Evolutionary conservation across 2,113 vertebrate species (phyloP).

Genomic region (Paraplagusia blochii): DNA sequence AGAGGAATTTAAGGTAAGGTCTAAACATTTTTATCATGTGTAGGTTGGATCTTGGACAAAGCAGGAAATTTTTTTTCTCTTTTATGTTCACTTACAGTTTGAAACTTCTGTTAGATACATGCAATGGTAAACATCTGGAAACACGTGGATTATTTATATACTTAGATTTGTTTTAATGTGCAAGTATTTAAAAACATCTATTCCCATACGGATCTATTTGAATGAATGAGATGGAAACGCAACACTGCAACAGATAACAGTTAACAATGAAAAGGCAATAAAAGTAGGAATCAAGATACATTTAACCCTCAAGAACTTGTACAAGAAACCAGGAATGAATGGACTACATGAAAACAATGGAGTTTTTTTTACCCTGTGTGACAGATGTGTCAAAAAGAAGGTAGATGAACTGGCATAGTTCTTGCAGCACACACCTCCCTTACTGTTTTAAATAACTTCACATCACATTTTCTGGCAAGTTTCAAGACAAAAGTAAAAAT

Average conservation of each 20-base stretch:
- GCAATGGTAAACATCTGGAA: conserved; percentile 81
- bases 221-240: conserved; percentile 50
- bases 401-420: no score
- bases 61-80: conserved; percentile 44
- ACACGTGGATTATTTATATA: conserved; percentile 80
- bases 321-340: no score
- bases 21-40: conserved; percentile 70
- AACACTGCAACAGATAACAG: conserved; percentile 74
- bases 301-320: no score
- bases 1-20: no score
- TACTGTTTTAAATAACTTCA: no score
- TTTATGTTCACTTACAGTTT: conserved; percentile 60
- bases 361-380: no score
- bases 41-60: conserved; percentile 80
- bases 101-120: conserved; percentile 78
- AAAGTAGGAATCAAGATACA: conserved; percentile 5
- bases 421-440: no score
- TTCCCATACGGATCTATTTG: conserved; percentile 75
- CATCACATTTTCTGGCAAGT: no score
- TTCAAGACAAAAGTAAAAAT: no score
- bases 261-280: conserved; percentile 9
- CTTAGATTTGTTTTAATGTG: conserved; percentile 79
- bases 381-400: no score
- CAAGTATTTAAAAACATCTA: conserved; percentile 79
- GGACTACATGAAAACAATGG: no score